These are phyloP conservation scores for Synergus gifuensis DNA, from an alignment of 2,888 invertebrate genomes.

Conservation along the genomic window DNA sequence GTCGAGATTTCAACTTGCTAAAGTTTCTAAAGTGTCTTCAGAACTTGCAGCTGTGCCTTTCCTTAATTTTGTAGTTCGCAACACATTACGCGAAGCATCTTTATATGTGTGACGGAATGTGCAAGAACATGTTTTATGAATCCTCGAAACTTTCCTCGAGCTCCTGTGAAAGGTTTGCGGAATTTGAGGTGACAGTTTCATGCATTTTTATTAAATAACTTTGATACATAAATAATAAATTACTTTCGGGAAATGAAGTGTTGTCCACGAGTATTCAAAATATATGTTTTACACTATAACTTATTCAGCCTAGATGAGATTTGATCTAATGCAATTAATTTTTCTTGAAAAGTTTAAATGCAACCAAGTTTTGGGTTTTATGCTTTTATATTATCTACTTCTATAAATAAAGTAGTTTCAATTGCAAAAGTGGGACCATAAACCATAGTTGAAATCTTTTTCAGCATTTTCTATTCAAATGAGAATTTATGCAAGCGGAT, in stretches of 20 bases:
- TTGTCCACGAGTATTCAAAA: too few relatives aligned
- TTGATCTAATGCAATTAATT: too few relatives aligned
- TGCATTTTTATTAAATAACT: slow-evolving; percentile 13
- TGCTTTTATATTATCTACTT: background rate
- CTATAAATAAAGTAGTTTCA: background rate
- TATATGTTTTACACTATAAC: too few relatives aligned
- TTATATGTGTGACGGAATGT: background rate
- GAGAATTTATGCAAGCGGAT: slow-evolving; percentile 28
- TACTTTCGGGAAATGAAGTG: too few relatives aligned
- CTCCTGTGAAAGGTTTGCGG: background rate
- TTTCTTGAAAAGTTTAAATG: background rate
- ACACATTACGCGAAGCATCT: background rate
- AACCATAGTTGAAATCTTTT: background rate
- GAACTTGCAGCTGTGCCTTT: background rate
- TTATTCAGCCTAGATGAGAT: too few relatives aligned
- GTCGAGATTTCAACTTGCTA: background rate
- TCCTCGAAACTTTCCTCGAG: background rate
- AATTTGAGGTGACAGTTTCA: slow-evolving; percentile 24
- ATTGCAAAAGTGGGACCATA: background rate
- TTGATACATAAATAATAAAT: background rate
- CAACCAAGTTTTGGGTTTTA: background rate
- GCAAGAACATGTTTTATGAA: slow-evolving; percentile 33
- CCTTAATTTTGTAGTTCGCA: slow-evolving; percentile 19
- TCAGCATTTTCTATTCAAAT: background rate
- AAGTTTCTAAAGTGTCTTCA: background rate